phyloP scores from a whole-genome alignment of 2,888 invertebrate species.

The Elysia crispata region DNA sequence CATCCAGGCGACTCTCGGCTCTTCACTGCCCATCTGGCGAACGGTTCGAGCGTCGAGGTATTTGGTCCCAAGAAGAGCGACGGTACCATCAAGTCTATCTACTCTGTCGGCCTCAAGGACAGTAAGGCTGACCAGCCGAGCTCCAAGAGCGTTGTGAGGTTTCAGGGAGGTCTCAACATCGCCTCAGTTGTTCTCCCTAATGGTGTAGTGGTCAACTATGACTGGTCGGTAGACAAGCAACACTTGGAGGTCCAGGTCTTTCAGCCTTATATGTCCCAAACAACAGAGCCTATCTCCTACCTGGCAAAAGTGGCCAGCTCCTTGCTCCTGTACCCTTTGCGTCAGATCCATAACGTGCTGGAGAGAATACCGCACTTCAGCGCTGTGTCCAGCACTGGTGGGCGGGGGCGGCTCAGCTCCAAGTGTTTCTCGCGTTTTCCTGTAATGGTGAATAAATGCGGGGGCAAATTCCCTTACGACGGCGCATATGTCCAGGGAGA shows the following conservation, averaged over 20 bases:
- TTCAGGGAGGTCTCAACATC: slow-evolving; percentile 50
- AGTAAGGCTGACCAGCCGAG: slow-evolving; percentile 47
- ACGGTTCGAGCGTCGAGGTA: slow-evolving; percentile 49
- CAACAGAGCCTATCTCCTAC: slow-evolving; percentile 47
- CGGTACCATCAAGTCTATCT: slow-evolving; percentile 51
- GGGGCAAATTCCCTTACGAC: slow-evolving; percentile 55
- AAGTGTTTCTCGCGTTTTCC: slow-evolving; percentile 49
- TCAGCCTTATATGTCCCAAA: slow-evolving; percentile 36
- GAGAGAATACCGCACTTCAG: background rate
- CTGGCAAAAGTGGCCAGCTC: slow-evolving; percentile 49
- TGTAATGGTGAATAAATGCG: slow-evolving; percentile 55
- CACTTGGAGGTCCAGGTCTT: slow-evolving; percentile 55
- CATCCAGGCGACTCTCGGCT: slow-evolving; percentile 54
- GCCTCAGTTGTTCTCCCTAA: slow-evolving; percentile 54
- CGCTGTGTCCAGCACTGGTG: slow-evolving; percentile 11
- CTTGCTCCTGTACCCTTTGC: slow-evolving; percentile 38
- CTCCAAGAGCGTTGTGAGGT: slow-evolving; percentile 46
- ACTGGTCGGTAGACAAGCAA: slow-evolving; percentile 52
- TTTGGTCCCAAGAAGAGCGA: slow-evolving; percentile 54
- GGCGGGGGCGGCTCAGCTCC: slow-evolving; percentile 20
- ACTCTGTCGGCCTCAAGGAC: slow-evolving; percentile 34
- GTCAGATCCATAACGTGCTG: background rate
- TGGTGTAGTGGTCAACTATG: slow-evolving; percentile 54
- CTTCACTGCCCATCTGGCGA: slow-evolving; percentile 51
- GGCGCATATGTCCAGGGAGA: slow-evolving; percentile 56